A percentile compares a stretch with the other conserved stretches of the same genome.
Conservation (phyloP, 30 jellyfish, hydroid and myxozoan genomes). For the Aurelia coerulea region DNA sequence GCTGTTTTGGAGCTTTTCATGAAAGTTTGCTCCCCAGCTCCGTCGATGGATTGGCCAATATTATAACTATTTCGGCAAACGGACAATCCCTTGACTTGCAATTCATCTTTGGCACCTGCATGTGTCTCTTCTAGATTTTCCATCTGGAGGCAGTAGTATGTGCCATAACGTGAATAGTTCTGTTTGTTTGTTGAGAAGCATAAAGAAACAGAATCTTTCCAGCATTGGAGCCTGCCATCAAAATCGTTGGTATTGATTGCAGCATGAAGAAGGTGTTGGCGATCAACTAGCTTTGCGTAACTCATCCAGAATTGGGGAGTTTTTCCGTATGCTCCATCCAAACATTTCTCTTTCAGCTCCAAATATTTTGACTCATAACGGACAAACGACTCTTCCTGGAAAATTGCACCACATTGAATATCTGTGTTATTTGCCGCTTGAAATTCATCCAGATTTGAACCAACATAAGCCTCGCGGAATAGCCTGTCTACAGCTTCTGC, state of each 20-base stretch:
- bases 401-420: neutral
- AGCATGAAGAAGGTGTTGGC: slow-evolving; percentile 31
- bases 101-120: slow-evolving; percentile 38
- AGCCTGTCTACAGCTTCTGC: slow-evolving; percentile 46
- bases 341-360: neutral
- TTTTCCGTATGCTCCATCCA: neutral
- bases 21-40: slow-evolving; percentile 47
- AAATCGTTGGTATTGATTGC: slow-evolving; percentile 26
- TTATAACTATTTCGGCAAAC: slow-evolving; percentile 20
- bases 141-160: slow-evolving; percentile 30
- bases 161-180: slow-evolving; percentile 32
- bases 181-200: slow-evolving; percentile 45
- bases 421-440: slow-evolving; percentile 1
- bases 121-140: slow-evolving; percentile 24
- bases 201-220: slow-evolving; percentile 33
- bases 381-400: neutral
- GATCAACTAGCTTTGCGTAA: slow-evolving; percentile 31
- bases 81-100: slow-evolving; percentile 23
- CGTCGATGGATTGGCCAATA: slow-evolving; percentile 49
- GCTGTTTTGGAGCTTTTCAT: slow-evolving; percentile 38
- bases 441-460: neutral
- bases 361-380: neutral
- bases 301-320: slow-evolving; percentile 28
- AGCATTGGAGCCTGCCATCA: slow-evolving; percentile 32
- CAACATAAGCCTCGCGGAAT: slow-evolving; percentile 4